Evolutionary conservation across 2,797 vertebrate species (phyloP).

Genomic region (Thamnophis elegans): DNA sequence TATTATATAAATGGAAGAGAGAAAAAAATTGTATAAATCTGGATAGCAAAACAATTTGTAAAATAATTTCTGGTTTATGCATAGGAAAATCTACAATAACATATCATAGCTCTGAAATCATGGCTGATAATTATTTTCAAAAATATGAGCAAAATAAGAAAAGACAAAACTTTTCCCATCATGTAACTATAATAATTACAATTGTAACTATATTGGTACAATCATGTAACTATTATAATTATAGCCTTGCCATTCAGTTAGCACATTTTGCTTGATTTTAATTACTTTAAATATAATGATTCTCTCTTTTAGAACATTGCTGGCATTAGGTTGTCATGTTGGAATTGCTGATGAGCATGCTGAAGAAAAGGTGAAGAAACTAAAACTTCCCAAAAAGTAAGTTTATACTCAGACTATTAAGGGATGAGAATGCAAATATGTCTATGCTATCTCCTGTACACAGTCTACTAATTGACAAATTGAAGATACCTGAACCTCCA

Average conservation of each 20-base stretch:
- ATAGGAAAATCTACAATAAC: not conserved
- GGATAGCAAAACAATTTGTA: not conserved
- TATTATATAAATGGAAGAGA: not conserved
- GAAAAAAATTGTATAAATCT: not conserved
- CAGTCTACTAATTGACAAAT: not conserved
- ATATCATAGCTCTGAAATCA: not conserved
- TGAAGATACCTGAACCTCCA: not conserved
- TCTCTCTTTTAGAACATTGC: conserved; percentile 80
- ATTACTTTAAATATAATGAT: conserved; percentile 21
- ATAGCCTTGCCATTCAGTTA: not conserved
- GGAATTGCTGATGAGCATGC: conserved; percentile 89
- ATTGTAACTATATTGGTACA: not conserved
- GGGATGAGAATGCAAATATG: not conserved
- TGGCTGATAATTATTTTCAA: not conserved
- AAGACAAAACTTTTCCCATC: not conserved
- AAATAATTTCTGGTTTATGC: not conserved
- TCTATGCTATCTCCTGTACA: not conserved
- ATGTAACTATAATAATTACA: not conserved
- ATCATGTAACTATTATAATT: not conserved
- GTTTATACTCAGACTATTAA: conserved; percentile 52
- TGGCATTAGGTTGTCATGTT: conserved; percentile 92
- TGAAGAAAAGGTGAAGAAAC: conserved; percentile 87
- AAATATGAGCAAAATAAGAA: not conserved
- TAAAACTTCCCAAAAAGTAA: conserved; percentile 90
- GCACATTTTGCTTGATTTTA: not conserved